Percentiles rank a stretch among this genome's conserved stretches.
These are phyloP conservation scores for Lepidurus couesii DNA, from an alignment of 1,140 invertebrate genomes.

Conservation along the genomic window DNA sequence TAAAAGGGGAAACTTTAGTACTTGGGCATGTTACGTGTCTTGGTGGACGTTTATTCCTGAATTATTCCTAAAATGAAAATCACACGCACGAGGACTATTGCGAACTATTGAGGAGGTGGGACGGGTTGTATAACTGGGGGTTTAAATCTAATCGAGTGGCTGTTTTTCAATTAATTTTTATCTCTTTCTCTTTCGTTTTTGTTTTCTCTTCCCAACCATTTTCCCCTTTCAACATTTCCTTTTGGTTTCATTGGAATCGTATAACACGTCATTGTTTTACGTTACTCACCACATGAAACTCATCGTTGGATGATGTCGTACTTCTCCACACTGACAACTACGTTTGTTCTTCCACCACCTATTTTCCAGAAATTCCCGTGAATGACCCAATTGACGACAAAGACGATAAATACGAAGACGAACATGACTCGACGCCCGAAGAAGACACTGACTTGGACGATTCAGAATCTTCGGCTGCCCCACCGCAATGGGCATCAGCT, in stretches of 20 bases:
- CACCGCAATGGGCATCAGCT: background rate
- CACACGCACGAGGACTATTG: too few species aligned
- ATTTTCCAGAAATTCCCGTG: slow-evolving; percentile 14
- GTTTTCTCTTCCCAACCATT: background rate
- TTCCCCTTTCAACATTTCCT: background rate
- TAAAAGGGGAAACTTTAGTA: slow-evolving; percentile 34
- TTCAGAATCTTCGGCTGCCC: background rate
- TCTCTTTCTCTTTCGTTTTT: background rate
- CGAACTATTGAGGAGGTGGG: background rate
- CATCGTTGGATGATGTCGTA: background rate
- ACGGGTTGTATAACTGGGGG: background rate
- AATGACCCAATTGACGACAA: slow-evolving; percentile 1
- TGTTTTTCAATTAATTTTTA: background rate
- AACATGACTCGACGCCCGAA: slow-evolving; percentile 2
- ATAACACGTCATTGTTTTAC: too few species aligned
- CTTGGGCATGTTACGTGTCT: too few species aligned
- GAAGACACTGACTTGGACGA: slow-evolving; percentile 2
- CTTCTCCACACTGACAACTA: background rate
- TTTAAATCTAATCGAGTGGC: background rate
- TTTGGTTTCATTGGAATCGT: background rate
- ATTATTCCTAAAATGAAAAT: background rate
- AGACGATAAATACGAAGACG: slow-evolving; percentile 24
- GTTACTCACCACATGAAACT: background rate
- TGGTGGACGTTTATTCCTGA: background rate
- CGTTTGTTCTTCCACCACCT: background rate